Base-by-base conservation (phyloP, 2,113 vertebrate genomes). In the Brachirus orientalis region DNA sequence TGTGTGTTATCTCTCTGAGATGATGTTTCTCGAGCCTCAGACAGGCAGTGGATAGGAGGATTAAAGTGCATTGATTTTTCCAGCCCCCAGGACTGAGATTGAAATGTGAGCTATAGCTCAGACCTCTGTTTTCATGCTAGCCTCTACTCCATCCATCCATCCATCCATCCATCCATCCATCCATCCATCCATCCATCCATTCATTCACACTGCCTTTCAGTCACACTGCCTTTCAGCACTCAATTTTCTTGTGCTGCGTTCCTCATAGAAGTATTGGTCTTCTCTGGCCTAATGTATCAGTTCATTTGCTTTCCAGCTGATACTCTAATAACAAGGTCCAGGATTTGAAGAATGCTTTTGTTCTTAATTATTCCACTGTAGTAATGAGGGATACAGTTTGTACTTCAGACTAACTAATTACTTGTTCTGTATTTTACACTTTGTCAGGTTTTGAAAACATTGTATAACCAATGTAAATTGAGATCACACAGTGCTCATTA, bases 51-150 rank as follows among this genome's bases (percentile, higher is more conserved):
- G 82, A 82, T 88, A 74, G 82, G 22, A 56, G 87, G 88, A 91
- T 91, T 90, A 86, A 70, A 80, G 66, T 77, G 72, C 77, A 88
- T 91, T 86, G 87, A 84, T 90, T 90, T 77, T 63, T 43, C 37
- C 70, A 63, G 69, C 65, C 87, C 64, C 60, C 58, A 70, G 82
- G 86, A 80, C 72, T 61, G 52, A 83, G 72, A 88, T 84, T 89
- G 86, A 88, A 91, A 84, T 82, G 77, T 83, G 72, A 81, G 81
- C 82, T 62, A 9, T 62, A 67, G 67, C 66, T 80, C 71, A 77
- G 70, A 72, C 76, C 66, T 72, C 75, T 55, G 63, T 65, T 69
- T 70, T 54, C 71, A 47, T 28, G 33, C 72, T 77, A 53, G 62
- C 57, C 46, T 33, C 50, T 43, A 44, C 63, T 28, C 48, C 45